Base-by-base conservation (phyloP, 23 tunicate species). In the Phallusia fumigata region DNA sequence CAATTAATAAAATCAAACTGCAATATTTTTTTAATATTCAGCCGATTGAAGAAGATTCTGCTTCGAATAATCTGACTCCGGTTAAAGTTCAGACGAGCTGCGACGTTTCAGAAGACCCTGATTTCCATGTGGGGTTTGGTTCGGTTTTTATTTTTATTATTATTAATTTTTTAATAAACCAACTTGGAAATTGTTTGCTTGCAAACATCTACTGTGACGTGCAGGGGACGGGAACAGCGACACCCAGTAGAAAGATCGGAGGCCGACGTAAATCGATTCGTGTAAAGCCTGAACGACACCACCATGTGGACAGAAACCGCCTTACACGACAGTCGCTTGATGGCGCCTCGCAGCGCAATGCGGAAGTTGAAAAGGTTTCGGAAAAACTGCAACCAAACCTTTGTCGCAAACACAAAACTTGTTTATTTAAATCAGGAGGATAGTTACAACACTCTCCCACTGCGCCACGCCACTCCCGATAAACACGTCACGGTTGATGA, bases 401-500 rank as follows among this genome's bases (percentile, higher is more conserved):
- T 5, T 40, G 47, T 40, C 8, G 47, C 47, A 40, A 40, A 40
- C 8, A 3, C 10, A 10, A 40, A 40, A 40, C n/a, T n/a, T 40
- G 47, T 10, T 40, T 40, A 3, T 3, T 40, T 40, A 3, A 3
- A 40, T 40, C 10, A 40, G 28, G 28, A 58, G 11, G 69, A 58
- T 16, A 6, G 3, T 58, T 58, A 21, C 28, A 24, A 58, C 69
- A 58, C 69, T 22, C 3, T 24, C 11, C 28, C 69, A 58, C 26
- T 58, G 13, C 69, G 47, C 10, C 47, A 58, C 28, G 13, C 28
- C 11, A 8, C 11, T 58, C 16, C 69, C 16, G 28, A 24, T 24
- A 58, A 58, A 21, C 69, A 24, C 69, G 69, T 58, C 69, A 58
- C 69, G 26, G 69, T 21, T 58, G 69, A 58, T 58, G 69, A 58